Evolutionary conservation across 2,888 invertebrate species (phyloP), one percentile per base, ranked within the genome.

Genomic region (Bruchidius siliquastri): DNA sequence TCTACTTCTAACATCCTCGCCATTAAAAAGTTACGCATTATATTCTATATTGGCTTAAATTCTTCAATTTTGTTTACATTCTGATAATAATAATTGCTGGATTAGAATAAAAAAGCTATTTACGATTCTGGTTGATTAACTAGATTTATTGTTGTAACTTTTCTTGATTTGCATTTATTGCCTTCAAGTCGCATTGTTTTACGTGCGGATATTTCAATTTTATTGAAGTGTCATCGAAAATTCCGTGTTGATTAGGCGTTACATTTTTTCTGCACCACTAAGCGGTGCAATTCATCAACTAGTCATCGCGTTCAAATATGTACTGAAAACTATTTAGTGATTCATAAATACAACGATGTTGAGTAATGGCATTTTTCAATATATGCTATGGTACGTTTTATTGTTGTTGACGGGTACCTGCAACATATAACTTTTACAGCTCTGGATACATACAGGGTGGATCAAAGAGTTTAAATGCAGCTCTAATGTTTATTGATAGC

Each of bases 31-130:
- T n/a, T n/a, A n/a, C n/a, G n/a, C n/a, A n/a, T n/a, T n/a, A n/a
- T n/a, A n/a, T n/a, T n/a, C n/a, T n/a, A n/a, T n/a, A n/a, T n/a
- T n/a, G n/a, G n/a, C n/a, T n/a, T n/a, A n/a, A n/a, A n/a, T n/a
- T n/a, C n/a, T n/a, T n/a, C n/a, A n/a, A n/a, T n/a, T n/a, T n/a
- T n/a, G n/a, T n/a, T n/a, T n/a, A n/a, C n/a, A n/a, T n/a, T n/a
- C n/a, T n/a, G n/a, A n/a, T n/a, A n/a, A n/a, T n/a, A n/a, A n/a
- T n/a, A n/a, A n/a, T n/a, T n/a, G n/a, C 8, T 26, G 26, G 68
- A 69, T 30, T 68, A 30, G 66, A 21, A 69, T 71, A 70, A 20
- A 70, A 20, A 30, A 67, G 26, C n/a, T 67, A 72, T 70, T 26
- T 49, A 69, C 49, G 18, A 13, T 26, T 49, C 49, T 49, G 18